Evolutionary conservation across 2,113 vertebrate genomes (phyloP), one percentile per base, ranked within the genome.

Genomic region (Cisticola juncidis): DNA sequence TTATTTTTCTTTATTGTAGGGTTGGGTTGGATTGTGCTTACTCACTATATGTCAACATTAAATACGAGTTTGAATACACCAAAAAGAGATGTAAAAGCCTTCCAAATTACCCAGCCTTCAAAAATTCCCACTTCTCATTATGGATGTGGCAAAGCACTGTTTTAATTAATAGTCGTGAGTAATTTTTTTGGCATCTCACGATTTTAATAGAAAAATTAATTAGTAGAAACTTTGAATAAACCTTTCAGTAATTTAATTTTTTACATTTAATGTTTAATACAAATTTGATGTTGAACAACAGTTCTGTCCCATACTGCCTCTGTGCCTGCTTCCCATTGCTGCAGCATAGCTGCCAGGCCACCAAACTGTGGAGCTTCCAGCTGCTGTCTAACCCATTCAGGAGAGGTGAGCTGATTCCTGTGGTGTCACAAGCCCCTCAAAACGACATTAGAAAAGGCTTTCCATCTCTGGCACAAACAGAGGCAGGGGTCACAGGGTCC

Each of bases 381-480:
- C 3, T n/a, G 36, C 72, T 50, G 47, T 57, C 42, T 11, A 18
- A 66, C 16, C 64, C 54, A 23, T 14, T 26, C 13, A 68, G 64
- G 38, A 89, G 56, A 74, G 13, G 33, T n/a, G 20, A 7, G 1
- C 40, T 38, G 38, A 11, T 42, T 66, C 64, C 29, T 0, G 0
- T n/a, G 31, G 23, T 7, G 80, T 53, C 14, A 9, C 29, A 51
- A 38, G 33, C 53, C 44, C 40, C 45, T 86, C 38, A 54, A 19
- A 73, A 73, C 50, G 26, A 23, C 1, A 0, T 21, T 12, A 72
- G 62, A 51, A 48, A 48, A 70, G 47, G 13, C 56, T 71, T 64
- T 68, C 47, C 3, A 3, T 24, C 38, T 14, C 23, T 4, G 2
- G 5, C 38, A 38, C 11, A 8, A 73, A 36, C 0, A 3, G 53